These are phyloP conservation scores for Dallia pectoralis DNA, from an alignment of 2,797 vertebrate species.

Conservation along the genomic window DNA sequence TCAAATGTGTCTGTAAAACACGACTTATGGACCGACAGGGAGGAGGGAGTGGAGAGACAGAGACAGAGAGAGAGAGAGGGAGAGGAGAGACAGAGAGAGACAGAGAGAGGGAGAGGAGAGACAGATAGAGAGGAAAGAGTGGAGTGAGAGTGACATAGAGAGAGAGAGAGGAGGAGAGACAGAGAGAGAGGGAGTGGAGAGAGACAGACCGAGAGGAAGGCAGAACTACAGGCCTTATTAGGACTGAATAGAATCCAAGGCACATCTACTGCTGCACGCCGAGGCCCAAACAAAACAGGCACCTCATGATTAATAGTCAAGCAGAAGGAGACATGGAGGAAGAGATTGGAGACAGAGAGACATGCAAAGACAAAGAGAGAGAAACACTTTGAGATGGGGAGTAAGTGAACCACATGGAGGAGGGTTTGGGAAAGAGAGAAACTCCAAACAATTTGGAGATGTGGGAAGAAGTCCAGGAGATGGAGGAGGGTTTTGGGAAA, in stretches of 20 bases:
- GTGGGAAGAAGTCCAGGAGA: neutral
- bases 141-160: slow-evolving; percentile 14
- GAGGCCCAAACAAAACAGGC: neutral
- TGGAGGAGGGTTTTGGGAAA: neutral
- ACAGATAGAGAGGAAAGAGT: neutral
- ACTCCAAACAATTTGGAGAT: neutral
- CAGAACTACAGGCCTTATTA: slow-evolving; percentile 13
- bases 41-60: neutral
- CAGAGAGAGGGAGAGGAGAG: neutral
- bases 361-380: neutral
- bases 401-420: neutral
- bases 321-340: neutral
- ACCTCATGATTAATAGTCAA: neutral
- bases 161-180: neutral
- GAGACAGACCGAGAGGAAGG: neutral
- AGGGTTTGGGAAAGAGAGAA: neutral
- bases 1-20: slow-evolving; percentile 15
- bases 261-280: neutral
- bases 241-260: slow-evolving; percentile 16
- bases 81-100: neutral
- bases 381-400: neutral
- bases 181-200: neutral
- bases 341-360: neutral
- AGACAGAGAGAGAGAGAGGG: neutral
- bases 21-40: slow-evolving; percentile 22